Base-by-base conservation (phyloP, 2,888 invertebrate genomes). In the Iphiclides podalirius region DNA sequence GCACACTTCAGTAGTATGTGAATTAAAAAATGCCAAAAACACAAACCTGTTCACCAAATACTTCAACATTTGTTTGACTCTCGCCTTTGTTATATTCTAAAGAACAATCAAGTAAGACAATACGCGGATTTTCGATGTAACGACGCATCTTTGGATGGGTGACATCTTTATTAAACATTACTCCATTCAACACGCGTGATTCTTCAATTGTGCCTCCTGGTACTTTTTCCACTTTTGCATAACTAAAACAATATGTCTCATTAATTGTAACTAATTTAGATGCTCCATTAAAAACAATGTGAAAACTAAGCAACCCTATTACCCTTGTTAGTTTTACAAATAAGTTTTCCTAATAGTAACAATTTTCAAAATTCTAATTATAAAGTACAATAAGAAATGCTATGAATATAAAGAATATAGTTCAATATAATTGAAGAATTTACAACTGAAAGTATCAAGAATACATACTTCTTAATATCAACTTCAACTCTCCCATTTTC, bases 21-120 rank as follows among this genome's bases (percentile, higher is more conserved):
- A n/a, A n/a, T n/a, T n/a, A n/a, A n/a, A n/a, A n/a, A n/a, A n/a
- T n/a, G n/a, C n/a, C n/a, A n/a, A n/a, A n/a, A n/a, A n/a, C n/a
- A n/a, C n/a, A n/a, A n/a, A 91, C 91, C 67, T 94, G 93, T 67
- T 99, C 98, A 43, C 95, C 96, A 67, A 94, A 90, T 52, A 99
- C 96, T 87, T 99, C 99, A 20, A 99, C 95, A 75, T 98, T 98
- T 3, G 98, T 98, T 90, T 98, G 96, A 71, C 98, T 98, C 89
- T 99, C 98, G 23, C 99, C 99, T 82, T 99, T 99, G 84, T 99
- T 99, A 88, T 99, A 99, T 79, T 99, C 99, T 47, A 99, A 88
- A 1, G 95, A 93, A 77, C 99, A 99, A 84, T 99, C 99, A 17
- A 99, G 89, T 43, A 99, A 89, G 0, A 99, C 86, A 68, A 99